A percentile compares a stretch with the other conserved stretches of the same genome.
Evolutionary conservation across 1,140 invertebrate genomes (phyloP).

Genomic region (Callitettix versicolor): DNA sequence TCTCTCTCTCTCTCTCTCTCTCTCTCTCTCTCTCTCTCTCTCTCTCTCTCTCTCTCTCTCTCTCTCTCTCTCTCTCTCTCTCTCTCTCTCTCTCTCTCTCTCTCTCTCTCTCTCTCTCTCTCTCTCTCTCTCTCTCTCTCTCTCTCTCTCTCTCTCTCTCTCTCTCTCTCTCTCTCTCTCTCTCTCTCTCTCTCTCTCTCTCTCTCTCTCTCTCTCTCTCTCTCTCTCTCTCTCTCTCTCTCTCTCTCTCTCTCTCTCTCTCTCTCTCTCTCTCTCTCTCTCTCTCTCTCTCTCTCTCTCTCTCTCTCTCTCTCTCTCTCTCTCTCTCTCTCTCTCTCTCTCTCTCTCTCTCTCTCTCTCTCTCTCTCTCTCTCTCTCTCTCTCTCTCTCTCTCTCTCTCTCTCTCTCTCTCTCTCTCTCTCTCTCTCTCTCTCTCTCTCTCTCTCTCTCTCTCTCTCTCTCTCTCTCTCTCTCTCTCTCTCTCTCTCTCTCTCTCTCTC

Average conservation of each 20-base stretch:
- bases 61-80: neutral
- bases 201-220: neutral
- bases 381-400: too few species aligned
- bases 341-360: too few species aligned
- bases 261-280: too few species aligned
- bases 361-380: too few species aligned
- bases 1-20: slow-evolving; percentile 10
- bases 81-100: slow-evolving; percentile 16
- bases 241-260: slow-evolving; percentile 13
- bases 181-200: slow-evolving; percentile 17
- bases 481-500: neutral
- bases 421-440: neutral
- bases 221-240: slow-evolving; percentile 26
- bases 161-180: slow-evolving; percentile 26
- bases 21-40: slow-evolving; percentile 2
- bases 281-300: too few species aligned
- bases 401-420: neutral
- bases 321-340: too few species aligned
- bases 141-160: neutral
- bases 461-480: neutral
- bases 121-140: slow-evolving; percentile 13
- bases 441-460: neutral
- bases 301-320: too few species aligned
- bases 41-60: slow-evolving; percentile 14
- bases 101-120: slow-evolving; percentile 15